These are phyloP conservation scores for Acestrorhynchus altus DNA, from an alignment of 2,797 vertebrate species.

Conservation along the genomic window DNA sequence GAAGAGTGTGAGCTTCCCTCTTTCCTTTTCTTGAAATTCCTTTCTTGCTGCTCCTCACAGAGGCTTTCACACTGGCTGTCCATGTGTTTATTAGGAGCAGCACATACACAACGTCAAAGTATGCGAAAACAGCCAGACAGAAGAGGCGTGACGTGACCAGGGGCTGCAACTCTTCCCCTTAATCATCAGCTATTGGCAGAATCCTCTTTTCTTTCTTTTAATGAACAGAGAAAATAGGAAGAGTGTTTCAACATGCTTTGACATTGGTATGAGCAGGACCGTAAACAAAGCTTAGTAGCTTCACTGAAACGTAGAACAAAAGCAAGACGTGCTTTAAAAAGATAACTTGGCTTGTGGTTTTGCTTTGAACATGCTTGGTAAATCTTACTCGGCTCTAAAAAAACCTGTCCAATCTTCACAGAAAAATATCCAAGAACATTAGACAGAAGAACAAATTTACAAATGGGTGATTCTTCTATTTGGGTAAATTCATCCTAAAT, in stretches of 20 bases:
- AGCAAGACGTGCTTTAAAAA: background rate
- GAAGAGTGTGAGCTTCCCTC: background rate
- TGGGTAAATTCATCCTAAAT: no score
- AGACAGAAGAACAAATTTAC: background rate
- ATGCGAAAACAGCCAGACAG: slow-evolving; percentile 6
- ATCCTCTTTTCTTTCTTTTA: background rate
- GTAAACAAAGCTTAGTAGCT: background rate
- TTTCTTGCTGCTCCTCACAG: background rate
- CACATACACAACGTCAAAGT: slow-evolving; percentile 16
- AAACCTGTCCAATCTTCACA: background rate
- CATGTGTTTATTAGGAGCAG: slow-evolving; percentile 2
- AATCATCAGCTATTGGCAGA: background rate
- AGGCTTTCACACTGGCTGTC: slow-evolving; percentile 24
- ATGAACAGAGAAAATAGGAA: background rate
- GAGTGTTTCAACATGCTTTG: slow-evolving; percentile 16
- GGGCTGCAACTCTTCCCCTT: background rate
- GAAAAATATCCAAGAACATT: background rate
- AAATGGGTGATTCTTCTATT: background rate
- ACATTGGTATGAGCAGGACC: slow-evolving; percentile 13
- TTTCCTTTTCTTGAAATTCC: no score
- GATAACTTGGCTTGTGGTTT: background rate
- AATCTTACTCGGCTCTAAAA: background rate
- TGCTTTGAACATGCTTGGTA: background rate
- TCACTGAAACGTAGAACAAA: background rate
- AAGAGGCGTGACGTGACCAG: background rate